Evolutionary conservation across 2,797 vertebrate genomes (phyloP), one percentile per base, ranked within the genome.

Genomic region (Darevskia mixta): DNA sequence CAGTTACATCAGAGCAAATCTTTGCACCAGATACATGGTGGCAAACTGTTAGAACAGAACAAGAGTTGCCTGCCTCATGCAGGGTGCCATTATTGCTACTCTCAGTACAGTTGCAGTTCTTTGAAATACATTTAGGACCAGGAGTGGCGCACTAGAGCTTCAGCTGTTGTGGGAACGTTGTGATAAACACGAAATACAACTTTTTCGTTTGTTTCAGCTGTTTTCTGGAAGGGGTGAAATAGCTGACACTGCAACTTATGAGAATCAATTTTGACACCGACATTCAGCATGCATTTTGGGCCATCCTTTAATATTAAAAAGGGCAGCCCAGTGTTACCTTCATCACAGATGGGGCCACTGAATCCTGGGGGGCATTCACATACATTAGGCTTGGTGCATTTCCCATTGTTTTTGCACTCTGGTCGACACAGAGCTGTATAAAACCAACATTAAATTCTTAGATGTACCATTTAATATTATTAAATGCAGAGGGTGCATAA

Each of bases 381-480:
- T 91, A 97, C 87, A 1, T 97, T 96, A 2, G 98, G 98, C 73
- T 96, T 98, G 86, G 97, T 95, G 92, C 98, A 99, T 94, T 97
- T 98, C 66, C 98, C 98, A 79, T 92, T 96, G 95, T 98, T 99
- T 96, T 96, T 98, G 93, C 98, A 99, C 94, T 98, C 97, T 3
- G 98, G 98, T 49, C 96, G 97, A 91, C 98, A 99, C n/a, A 98
- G n/a, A 72, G 98, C 98, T 99, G 95, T 91, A 75, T 18, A 93
- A 95, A 92, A 92, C 84, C 86, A 95, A 91, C 58, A 84, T 49
- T 2, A 49, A 27, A 86, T 55, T 89, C 79, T 94, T 92, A 91
- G 80, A 91, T 87, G 64, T 11, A 90, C 82, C 35, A 84, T 87
- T 82, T 71, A 41, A 82, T 45, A 5, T 29, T 91, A 82, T 82